Base-by-base conservation (phyloP, 2,113 vertebrate genomes). In the Xiphophorus maculatus region DNA sequence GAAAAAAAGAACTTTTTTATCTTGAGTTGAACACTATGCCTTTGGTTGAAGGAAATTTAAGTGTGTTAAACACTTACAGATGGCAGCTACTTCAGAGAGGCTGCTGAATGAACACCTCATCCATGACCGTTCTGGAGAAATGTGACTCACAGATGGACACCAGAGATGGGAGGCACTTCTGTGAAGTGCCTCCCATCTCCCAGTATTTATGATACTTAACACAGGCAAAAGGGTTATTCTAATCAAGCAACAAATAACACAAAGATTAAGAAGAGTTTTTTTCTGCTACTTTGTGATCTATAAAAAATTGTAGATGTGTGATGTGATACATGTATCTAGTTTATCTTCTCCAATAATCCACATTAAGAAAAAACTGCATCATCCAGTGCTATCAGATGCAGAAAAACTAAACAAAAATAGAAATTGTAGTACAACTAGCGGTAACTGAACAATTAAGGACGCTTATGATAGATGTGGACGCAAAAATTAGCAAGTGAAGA, bases 121-220 rank as follows among this genome's bases (percentile, higher is more conserved):
- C 74, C 63, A 13, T 73, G 79, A 77, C 73, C 79, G 42, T 68
- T 71, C 27, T 86, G 84, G 63, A 81, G 79, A 35, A 69, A 74
- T 27, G 54, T 11, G 75, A 80, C 51, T 82, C 66, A 3, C 86
- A 82, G 87, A 85, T 84, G 85, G 84, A 77, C 63, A 66, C 79
- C 75, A 75, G 81, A 72, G 82, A 44, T 77, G 80, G 85, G 89
- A 88, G 88, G 79, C 6, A 80, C 86, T 80, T 81, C 83, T 54
- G 27, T 64, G 68, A 74, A 83, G 76, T 85, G 28, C 28, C 28
- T 28, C 28, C 28, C 28, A 28, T 28, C 28, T 28, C 28, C 28
- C 28, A 28, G 84, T 71, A 74, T 77, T 81, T 70, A 76, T 74
- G 44, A 88, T 85, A 82, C 82, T 81, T 42, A 77, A 61, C 35